Base-by-base conservation (phyloP, 2,113 vertebrate species). In the Rhombomys opimus region DNA sequence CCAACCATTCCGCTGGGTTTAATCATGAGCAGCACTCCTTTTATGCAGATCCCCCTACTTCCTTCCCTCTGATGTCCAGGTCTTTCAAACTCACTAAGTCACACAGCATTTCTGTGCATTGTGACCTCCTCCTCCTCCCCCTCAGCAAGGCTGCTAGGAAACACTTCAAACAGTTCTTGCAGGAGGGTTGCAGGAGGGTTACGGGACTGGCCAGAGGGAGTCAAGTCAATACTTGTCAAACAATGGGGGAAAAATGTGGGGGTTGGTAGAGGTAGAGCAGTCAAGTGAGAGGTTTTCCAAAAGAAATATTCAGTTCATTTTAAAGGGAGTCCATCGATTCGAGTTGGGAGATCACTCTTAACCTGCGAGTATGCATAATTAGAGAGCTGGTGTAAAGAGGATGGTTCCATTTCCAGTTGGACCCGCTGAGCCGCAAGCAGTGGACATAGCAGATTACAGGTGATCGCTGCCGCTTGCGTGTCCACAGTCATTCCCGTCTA, bases 61-160 rank as follows among this genome's bases (percentile, higher is more conserved):
- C 96, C 97, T 96, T 85, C 86, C 97, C 95, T 97, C 97, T 96
- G 96, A 98, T 91, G 95, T 97, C 68, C 88, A 95, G 86, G 75
- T 41, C 95, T 93, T 95, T 96, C 73, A 95, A 95, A 84, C 88
- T 95, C 80, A 76, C 73, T 78, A 95, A 96, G 87, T 89, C 96
- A 59, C 86, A 87, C 57, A 77, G 87, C 75, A 86, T 81, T 96
- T 94, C 95, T 97, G 82, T 89, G 65, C 78, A 81, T 87, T 81
- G 82, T 89, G 96, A 61, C 95, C 96, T 84, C 96, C 97, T 93
- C 95, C 54, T 57, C 54, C 14, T 57, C 54, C 86, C 97, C 54
- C 86, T 97, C 90, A 77, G 2, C 1, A 32, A 92, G 77, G 61
- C 54, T 91, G 65, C 30, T 87, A 96, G 95, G 94, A 97, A 96